These are phyloP conservation scores for Mohoua ochrocephala DNA, from an alignment of 2,113 vertebrate genomes.

Conservation along the genomic window DNA sequence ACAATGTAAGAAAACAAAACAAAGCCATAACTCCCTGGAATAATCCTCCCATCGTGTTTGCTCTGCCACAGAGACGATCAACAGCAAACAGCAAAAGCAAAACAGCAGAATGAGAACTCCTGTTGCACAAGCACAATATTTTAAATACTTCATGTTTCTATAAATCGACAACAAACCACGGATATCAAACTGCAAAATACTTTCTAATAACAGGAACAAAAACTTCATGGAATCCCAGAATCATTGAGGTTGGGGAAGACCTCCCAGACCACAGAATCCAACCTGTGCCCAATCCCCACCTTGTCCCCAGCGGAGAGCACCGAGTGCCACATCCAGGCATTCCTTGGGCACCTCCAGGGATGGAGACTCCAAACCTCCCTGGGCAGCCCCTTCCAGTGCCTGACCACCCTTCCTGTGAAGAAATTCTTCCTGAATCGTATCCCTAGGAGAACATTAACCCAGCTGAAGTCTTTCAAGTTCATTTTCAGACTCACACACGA, in stretches of 20 bases:
- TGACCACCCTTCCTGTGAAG: background rate
- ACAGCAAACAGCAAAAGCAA: background rate
- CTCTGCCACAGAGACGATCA: background rate
- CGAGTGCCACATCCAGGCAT: fast-evolving
- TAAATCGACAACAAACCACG: background rate
- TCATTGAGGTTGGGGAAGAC: background rate
- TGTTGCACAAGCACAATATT: background rate
- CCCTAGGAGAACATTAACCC: background rate
- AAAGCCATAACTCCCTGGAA: background rate
- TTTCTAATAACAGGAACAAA: background rate
- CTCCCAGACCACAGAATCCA: background rate
- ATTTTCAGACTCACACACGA: background rate
- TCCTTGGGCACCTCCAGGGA: background rate
- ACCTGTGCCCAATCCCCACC: background rate
- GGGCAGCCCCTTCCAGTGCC: background rate
- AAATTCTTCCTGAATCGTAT: background rate
- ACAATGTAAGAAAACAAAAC: background rate
- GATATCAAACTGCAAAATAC: background rate
- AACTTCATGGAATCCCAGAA: background rate
- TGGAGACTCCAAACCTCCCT: background rate
- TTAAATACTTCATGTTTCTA: background rate
- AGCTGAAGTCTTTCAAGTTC: background rate
- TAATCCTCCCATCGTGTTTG: background rate
- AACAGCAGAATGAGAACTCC: background rate
- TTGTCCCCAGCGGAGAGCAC: background rate